Evolutionary conservation across 64 coral and sea anemone genomes (phyloP).

Genomic region (Acropora tenuis): DNA sequence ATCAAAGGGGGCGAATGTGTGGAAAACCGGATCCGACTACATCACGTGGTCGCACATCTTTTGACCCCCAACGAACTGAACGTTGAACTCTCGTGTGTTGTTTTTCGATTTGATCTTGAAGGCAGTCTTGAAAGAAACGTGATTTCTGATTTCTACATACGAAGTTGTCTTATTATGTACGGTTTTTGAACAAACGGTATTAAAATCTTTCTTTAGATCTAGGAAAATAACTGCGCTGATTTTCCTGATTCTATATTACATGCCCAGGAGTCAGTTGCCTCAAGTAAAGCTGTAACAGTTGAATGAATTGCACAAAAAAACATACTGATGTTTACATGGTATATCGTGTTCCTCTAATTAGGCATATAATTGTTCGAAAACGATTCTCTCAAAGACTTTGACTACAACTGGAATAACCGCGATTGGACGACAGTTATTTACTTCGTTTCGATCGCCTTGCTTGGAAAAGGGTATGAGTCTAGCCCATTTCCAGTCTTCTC

Average conservation of each 20-base stretch:
- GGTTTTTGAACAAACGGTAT: neutral
- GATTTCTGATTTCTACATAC: too few species aligned
- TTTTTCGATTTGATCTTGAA: too few species aligned
- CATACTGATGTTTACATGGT: neutral
- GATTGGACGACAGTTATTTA: neutral
- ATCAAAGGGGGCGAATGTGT: neutral
- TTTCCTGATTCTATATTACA: slow-evolving; percentile 12
- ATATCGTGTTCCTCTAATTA: slow-evolving; percentile 1
- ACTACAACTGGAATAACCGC: too few species aligned
- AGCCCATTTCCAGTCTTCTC: slow-evolving; percentile 10
- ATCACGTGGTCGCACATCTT: neutral
- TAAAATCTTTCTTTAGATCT: slow-evolving; percentile 6
- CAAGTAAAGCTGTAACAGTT: neutral
- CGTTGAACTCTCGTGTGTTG: neutral
- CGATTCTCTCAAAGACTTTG: neutral
- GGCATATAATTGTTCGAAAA: slow-evolving; percentile 8
- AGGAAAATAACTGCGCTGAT: slow-evolving; percentile 7
- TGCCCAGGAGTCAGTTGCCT: neutral
- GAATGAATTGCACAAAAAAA: neutral
- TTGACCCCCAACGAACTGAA: neutral
- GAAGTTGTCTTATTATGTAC: too few species aligned
- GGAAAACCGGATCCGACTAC: neutral
- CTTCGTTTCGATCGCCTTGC: neutral
- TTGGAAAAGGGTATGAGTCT: neutral
- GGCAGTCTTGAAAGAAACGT: too few species aligned